Base-by-base conservation (phyloP, 2,888 invertebrate genomes). In the Lasiommata megera region DNA sequence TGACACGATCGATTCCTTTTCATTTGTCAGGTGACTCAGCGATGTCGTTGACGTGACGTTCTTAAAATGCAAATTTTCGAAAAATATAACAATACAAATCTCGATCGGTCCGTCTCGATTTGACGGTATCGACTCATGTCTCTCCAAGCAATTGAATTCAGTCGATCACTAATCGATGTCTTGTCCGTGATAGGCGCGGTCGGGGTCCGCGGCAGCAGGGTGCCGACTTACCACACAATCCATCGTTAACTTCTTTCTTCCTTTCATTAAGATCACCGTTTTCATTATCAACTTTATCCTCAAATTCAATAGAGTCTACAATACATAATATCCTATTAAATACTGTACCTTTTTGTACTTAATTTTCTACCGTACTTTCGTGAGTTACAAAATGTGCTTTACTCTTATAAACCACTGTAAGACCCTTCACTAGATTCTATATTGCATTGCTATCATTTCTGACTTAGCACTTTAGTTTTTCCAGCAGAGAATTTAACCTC, bases 141-240 rank as follows among this genome's bases (percentile, higher is more conserved):
- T 83, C 80, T 80, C 81, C 80, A 85, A 84, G 88, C 89, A 89
- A 90, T 89, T 90, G 90, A 89, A 89, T 89, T 88, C 89, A 83
- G 88, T 89, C 88, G 89, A 90, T 89, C 90, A 88, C 90, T 90
- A 90, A 90, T 90, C 90, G 90, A 89, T 89, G 90, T 89, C 86
- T 89, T 88, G 90, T 85, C 88, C 88, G 89, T 87, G 90, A 90
- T 89, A 88, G 85, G 82, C 89, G 73, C 90, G 76, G 89, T 88
- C 79, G 88, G 89, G 87, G 89, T 76, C 88, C 90, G 65, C 88
- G 88, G 85, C 89, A 83, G 89, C 88, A 88, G 90, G 90, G 88
- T 88, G 90, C 90, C 88, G 89, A 85, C 89, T 89, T 88, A 89
- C 90, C 89, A 89, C 90, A 90, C 90, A 90, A 90, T 89, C 90